Conservation (phyloP, 2,888 invertebrate genomes). For the Stenchaetothrips biformis region DNA sequence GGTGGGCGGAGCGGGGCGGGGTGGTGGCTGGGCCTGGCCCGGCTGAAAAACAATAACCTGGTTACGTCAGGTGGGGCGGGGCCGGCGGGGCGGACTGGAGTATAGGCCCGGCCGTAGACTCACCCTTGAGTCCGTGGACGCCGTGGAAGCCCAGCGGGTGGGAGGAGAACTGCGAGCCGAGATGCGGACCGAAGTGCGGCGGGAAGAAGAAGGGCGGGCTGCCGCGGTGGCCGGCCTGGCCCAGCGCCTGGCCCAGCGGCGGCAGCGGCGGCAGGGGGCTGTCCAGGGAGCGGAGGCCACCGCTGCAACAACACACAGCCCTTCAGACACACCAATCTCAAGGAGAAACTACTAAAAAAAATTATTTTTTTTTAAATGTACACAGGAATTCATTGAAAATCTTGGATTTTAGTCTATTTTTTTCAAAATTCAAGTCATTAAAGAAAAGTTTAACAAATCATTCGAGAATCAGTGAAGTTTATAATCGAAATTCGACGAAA, state of each 20-base stretch:
- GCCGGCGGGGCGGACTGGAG: background rate
- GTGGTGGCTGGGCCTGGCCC: background rate
- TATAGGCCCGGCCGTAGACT: background rate
- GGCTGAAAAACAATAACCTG: conserved; percentile 18
- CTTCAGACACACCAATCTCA: no score
- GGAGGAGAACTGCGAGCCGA: conserved; percentile 1
- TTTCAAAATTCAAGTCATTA: no score
- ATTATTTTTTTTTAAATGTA: no score
- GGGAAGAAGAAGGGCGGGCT: conserved; percentile 16
- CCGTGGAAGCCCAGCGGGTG: conserved; percentile 1
- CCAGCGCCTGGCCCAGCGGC: background rate
- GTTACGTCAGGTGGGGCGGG: background rate
- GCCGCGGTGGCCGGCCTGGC: conserved; percentile 1
- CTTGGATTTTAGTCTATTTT: no score
- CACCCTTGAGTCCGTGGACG: conserved; percentile 12
- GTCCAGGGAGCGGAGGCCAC: background rate
- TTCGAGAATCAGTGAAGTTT: no score
- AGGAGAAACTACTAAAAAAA: no score
- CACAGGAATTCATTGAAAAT: no score
- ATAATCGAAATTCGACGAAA: no score
- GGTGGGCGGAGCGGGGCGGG: background rate
- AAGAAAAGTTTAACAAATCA: no score
- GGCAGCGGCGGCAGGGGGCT: conserved; percentile 10
- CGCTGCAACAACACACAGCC: background rate
- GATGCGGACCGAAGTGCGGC: conserved; percentile 2